Evolutionary conservation across 1,140 invertebrate species (phyloP).

Genomic region (Berghia stephanieae): DNA sequence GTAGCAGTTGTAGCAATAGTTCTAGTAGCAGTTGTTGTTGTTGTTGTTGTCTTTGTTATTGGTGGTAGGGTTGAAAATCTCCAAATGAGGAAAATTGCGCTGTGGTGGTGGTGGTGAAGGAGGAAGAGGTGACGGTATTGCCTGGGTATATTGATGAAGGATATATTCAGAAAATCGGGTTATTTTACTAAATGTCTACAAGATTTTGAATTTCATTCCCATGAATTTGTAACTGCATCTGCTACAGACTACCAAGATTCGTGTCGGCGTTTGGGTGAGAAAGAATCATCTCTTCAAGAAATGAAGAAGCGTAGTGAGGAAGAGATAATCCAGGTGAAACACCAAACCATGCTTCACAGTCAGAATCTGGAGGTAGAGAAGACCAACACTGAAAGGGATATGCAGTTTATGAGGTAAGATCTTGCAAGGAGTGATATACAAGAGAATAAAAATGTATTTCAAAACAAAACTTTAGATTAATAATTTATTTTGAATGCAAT

Average conservation of each 20-base stretch:
- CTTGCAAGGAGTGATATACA: neutral
- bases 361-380: slow-evolving; percentile 41
- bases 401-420: slow-evolving; percentile 45
- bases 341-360: slow-evolving; percentile 43
- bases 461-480: too few species aligned
- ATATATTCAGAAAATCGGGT: neutral
- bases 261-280: slow-evolving; percentile 53
- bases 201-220: neutral
- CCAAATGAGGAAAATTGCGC: neutral
- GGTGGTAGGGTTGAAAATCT: neutral
- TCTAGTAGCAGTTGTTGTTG: too few species aligned
- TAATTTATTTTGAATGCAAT: too few species aligned
- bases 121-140: neutral
- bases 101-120: neutral
- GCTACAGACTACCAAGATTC: slow-evolving; percentile 56
- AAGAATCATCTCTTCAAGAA: slow-evolving; percentile 48
- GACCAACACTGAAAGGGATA: slow-evolving; percentile 40
- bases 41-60: too few species aligned
- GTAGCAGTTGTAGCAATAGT: too few species aligned
- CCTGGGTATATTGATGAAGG: neutral
- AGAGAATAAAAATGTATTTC: too few species aligned
- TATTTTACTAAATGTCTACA: neutral
- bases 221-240: slow-evolving; percentile 5
- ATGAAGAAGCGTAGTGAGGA: slow-evolving; percentile 43
- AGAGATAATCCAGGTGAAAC: slow-evolving; percentile 42